Conservation (phyloP, 2,113 vertebrate genomes). For the Lasiurus cinereus region DNA sequence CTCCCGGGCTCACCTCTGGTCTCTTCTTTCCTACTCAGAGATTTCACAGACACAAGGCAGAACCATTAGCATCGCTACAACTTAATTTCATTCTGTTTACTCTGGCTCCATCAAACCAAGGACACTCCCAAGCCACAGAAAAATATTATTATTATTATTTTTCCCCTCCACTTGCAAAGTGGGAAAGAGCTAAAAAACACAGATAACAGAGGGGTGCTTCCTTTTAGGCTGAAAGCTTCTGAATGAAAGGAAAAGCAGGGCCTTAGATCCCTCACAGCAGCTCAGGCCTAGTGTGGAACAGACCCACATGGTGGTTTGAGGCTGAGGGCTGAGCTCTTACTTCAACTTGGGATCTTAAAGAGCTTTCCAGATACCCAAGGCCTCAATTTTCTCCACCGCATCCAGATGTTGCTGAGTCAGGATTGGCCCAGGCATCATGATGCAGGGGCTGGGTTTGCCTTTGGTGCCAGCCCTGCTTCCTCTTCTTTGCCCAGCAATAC, state of each 20-base stretch:
- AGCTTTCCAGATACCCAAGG: neutral
- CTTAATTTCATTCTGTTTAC: constrained; percentile 31
- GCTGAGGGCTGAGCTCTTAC: constrained; percentile 1
- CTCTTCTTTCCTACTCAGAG: neutral
- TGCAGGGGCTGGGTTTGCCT: neutral
- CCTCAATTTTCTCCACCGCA: constrained; percentile 27
- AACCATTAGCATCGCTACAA: neutral
- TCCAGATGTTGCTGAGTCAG: constrained; percentile 26
- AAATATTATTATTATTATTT: constrained; percentile 4
- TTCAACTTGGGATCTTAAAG: constrained; percentile 26
- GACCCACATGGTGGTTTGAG: neutral
- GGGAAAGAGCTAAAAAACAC: constrained; percentile 51
- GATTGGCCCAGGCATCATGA: neutral
- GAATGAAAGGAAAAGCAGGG: neutral
- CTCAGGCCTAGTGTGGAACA: neutral
- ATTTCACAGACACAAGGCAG: neutral
- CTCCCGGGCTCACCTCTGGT: neutral
- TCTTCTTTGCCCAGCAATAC: neutral
- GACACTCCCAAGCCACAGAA: constrained; percentile 50
- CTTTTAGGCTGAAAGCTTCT: neutral
- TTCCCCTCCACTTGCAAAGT: neutral
- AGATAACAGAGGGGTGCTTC: constrained; percentile 56
- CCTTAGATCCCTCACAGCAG: neutral
- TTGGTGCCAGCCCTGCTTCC: neutral
- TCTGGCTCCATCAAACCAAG: neutral